Base-by-base conservation (phyloP, 2,888 invertebrate genomes). In the Thyatira batis region DNA sequence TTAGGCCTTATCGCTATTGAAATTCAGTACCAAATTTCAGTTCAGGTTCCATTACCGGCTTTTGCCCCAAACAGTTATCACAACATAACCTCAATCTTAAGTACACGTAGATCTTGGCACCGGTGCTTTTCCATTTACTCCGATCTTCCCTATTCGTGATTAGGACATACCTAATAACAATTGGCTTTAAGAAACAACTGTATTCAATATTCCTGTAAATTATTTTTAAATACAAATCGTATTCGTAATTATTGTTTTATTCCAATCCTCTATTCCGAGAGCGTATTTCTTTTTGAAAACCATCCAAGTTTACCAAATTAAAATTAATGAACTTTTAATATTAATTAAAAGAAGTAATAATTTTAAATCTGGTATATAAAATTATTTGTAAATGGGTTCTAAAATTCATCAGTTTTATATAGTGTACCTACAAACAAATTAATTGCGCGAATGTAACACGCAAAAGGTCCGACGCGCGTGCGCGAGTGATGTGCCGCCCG, bases 1-100 rank as follows among this genome's bases (percentile, higher is more conserved):
- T 74, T 82, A 77, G 78, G 72, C 82, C 84, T 82, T 90, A 89
- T 78, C 68, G 55, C 71, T 68, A 69, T 66, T 62, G 67, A 61
- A 63, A 72, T 85, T 87, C 75, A 80, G 87, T 82, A 67, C 65
- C 55, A 76, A 78, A 79, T 85, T 72, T 71, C 65, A 69, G 59
- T 69, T 59, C 59, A 65, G 64, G 59, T 70, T 69, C 69, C 63
- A 63, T 69, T 69, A 72, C 84, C 88, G 88, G 86, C 84, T 84
- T 87, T 80, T 84, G 74, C 76, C 74, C 76, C 78, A 80, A 87
- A 87, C 82, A 82, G 84, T 83, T 85, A 89, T 89, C 87, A 92
- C 87, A 92, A 92, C 91, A 92, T 92, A 92, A 91, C 92, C 92
- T 91, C 88, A 88, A 87, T 80, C 73, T 80, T 67, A 75, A 77